Base-by-base conservation (phyloP, 2,888 invertebrate genomes). In the Standfussiana lucernea region DNA sequence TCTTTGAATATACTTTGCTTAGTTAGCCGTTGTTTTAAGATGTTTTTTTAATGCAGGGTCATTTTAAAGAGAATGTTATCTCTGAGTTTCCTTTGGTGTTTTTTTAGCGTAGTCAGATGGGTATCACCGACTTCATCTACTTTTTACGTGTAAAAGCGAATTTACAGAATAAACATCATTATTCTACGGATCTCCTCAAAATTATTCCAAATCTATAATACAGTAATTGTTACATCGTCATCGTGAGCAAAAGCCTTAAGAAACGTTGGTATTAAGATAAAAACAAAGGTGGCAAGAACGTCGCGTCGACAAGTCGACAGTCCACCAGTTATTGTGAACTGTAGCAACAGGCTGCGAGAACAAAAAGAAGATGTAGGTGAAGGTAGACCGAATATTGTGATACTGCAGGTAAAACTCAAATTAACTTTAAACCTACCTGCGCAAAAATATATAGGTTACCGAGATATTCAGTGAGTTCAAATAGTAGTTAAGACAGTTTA, bases 281-380 rank as follows among this genome's bases (percentile, higher is more conserved):
- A 8, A 18, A n/a, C 1, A 35, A 15, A 67, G 6, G 35, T 45
- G n/a, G 21, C 7, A 66, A 8, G 15, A 18, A n/a, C 24, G 7
- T 7, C 24, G 18, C n/a, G n/a, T n/a, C n/a, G n/a, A n/a, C n/a
- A n/a, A n/a, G n/a, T n/a, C n/a, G n/a, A n/a, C n/a, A n/a, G n/a
- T n/a, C n/a, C n/a, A n/a, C 18, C 8, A n/a, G 18, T 18, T 24
- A 8, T n/a, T 35, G 24, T 35, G 13, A 13, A 15, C 11, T 32
- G 3, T 45, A 56, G 45, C 70, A 70, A 53, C 70, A 77, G 70
- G 42, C 79, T 28, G 42, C 18, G 15, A 10, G 21, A 47, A 21
- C 53, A 40, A 40, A 47, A 56, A 2, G 24, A 40, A 61, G n/a
- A 28, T 24, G 24, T 32, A 64, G 15, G 11, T 40, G 50, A 50